A percentile compares a stretch with the other conserved stretches of the same genome.
Evolutionary conservation across 2,888 invertebrate species (phyloP).

Genomic region (Trachelus tabidus): DNA sequence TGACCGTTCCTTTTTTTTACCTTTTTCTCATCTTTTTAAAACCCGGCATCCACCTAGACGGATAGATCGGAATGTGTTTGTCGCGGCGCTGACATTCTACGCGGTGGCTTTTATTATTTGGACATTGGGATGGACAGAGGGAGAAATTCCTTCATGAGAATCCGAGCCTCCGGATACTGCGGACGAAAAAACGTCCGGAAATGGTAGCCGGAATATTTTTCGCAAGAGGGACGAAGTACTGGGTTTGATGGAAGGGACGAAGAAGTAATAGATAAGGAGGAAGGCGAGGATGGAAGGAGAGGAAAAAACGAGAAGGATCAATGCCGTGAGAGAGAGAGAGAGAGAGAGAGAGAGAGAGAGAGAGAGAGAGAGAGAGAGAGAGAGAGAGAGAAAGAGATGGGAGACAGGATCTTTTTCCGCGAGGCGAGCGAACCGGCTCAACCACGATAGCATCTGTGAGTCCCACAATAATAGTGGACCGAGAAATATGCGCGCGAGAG

Average conservation of each 20-base stretch:
- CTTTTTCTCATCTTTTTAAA: conserved; percentile 15
- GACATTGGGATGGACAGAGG: not conserved
- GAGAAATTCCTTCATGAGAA: not conserved
- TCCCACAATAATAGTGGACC: conserved; percentile 46
- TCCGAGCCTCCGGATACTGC: not conserved
- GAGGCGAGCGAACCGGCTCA: conserved; percentile 41
- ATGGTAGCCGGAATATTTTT: not conserved
- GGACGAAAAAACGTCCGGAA: not conserved
- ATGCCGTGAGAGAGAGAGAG: conserved; percentile 11
- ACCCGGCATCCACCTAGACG: conserved; percentile 26
- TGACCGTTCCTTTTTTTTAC: conserved; percentile 21
- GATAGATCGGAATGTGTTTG: conserved; percentile 47
- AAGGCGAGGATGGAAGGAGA: conserved; percentile 9
- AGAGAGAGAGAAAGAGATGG: conserved; percentile 13
- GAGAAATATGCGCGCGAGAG: conserved; percentile 46
- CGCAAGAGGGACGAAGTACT: conserved; percentile 17
- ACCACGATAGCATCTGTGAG: conserved; percentile 43
- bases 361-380: conserved; percentile 14
- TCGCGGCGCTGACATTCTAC: conserved; percentile 32
- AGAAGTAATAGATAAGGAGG: not conserved
- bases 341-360: conserved; percentile 14
- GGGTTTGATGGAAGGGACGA: conserved; percentile 14
- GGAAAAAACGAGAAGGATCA: conserved; percentile 20
- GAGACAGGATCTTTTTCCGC: conserved; percentile 30
- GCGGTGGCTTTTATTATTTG: conserved; percentile 9